Evolutionary conservation across 2,797 vertebrate genomes (phyloP).

Genomic region (Parauchenoglanis punctatus): DNA sequence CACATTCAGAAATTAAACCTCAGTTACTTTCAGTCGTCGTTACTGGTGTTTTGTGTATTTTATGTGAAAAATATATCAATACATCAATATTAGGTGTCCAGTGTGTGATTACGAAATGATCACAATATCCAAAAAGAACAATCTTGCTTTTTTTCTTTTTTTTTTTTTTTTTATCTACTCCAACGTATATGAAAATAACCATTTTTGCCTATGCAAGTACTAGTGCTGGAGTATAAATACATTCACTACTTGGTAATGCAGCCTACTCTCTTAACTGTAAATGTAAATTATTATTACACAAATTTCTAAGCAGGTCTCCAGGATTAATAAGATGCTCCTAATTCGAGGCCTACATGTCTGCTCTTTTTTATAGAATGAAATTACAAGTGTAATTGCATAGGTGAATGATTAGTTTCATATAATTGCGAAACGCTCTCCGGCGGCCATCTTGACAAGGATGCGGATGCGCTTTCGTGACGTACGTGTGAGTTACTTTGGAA

Average conservation of each 20-base stretch:
- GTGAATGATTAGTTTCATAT: slow-evolving; percentile 56
- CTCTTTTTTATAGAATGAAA: slow-evolving; percentile 27
- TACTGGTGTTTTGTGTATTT: slow-evolving; percentile 32
- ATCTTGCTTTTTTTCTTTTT: background rate
- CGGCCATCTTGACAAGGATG: background rate
- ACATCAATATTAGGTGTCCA: slow-evolving; percentile 45
- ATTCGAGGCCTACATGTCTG: background rate
- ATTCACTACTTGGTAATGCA: background rate
- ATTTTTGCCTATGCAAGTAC: slow-evolving; percentile 41
- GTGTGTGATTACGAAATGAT: slow-evolving; percentile 40
- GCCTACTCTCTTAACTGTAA: background rate
- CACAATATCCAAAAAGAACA: slow-evolving; percentile 38
- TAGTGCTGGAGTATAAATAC: slow-evolving; percentile 25
- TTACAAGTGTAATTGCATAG: slow-evolving; percentile 55
- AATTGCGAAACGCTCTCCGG: slow-evolving; percentile 36
- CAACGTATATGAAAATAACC: slow-evolving; percentile 45
- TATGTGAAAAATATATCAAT: slow-evolving; percentile 45
- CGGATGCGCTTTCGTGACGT: background rate
- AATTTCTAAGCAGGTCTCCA: background rate
- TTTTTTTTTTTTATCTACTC: slow-evolving; percentile 23
- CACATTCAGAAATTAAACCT: slow-evolving; percentile 20
- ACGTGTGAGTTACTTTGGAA: slow-evolving; percentile 31
- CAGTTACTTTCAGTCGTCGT: slow-evolving; percentile 1
- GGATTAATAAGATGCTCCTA: slow-evolving; percentile 12
- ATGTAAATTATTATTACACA: slow-evolving; percentile 30